Conservation (phyloP, 92 coral and sea anemone species). For the Porites evermanni region DNA sequence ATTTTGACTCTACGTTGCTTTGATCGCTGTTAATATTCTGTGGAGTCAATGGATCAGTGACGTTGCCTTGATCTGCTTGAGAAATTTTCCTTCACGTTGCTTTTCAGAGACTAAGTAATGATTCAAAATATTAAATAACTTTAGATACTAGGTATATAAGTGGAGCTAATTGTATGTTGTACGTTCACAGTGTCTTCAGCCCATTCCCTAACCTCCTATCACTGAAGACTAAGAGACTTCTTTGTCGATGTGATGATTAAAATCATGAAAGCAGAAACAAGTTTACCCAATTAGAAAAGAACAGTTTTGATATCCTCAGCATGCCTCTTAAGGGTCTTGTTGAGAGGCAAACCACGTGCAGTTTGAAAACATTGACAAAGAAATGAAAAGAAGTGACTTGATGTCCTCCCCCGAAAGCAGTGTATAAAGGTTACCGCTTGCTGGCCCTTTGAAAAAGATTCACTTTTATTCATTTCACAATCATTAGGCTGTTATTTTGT, state of each 20-base stretch:
- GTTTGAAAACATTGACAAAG: neutral
- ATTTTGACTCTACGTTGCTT: neutral
- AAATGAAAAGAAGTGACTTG: neutral
- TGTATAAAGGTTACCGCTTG: slow-evolving; percentile 15
- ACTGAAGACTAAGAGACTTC: neutral
- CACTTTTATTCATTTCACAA: neutral
- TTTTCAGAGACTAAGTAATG: neutral
- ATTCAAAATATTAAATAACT: neutral
- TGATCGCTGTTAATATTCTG: neutral
- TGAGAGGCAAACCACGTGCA: slow-evolving; percentile 21
- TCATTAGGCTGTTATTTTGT: slow-evolving; percentile 39
- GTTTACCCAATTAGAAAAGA: slow-evolving; percentile 5
- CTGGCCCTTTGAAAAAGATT: slow-evolving; percentile 31
- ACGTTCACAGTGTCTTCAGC: no score
- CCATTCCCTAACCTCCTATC: no score
- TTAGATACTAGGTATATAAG: no score
- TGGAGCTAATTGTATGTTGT: no score
- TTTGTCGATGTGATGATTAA: neutral
- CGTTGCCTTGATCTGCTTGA: neutral
- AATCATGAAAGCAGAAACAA: neutral
- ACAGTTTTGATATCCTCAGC: slow-evolving; percentile 30
- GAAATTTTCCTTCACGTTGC: neutral
- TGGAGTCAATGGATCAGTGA: neutral
- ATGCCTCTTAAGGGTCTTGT: neutral
- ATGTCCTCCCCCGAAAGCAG: slow-evolving; percentile 22